Evolutionary conservation across 2,888 invertebrate genomes (phyloP), one percentile per base, ranked within the genome.

Genomic region (Cordilura impudica): DNA sequence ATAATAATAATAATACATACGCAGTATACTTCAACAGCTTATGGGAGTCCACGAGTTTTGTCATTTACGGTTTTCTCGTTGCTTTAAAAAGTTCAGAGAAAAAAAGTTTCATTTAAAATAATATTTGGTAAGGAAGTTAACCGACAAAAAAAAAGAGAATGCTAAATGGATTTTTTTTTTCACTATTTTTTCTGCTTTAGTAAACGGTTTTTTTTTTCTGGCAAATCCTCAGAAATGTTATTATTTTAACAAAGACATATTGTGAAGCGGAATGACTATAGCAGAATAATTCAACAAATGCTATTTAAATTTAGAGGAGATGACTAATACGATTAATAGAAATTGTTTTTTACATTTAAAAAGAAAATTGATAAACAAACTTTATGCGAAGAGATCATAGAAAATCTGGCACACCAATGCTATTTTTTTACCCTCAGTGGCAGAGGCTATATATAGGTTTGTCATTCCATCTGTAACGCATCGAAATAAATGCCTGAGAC

Each of bases 71-170:
- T n/a, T 8, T n/a, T 61, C 31, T 72, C n/a, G 43, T 63, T 63
- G 4, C 35, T 35, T 49, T 49, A 58, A 47, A 65, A 53, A 58
- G 14, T 29, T 39, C 26, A 35, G 14, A 60, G 14, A n/a, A 66
- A 49, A 58, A 31, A 65, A 43, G 66, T 65, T 73, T 58, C 49
- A 65, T 54, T 76, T 71, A 54, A 74, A 76, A 71, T 60, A 26
- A 58, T 8, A 60, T 53, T 77, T 61, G 10, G 3, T 51, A 21
- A 58, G 51, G 51, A 61, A 53, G 31, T 43, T 53, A 26, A 16
- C 39, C 35, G 31, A 35, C 23, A 26, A 21, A 8, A 60, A 53
- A 67, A 67, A 35, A 19, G 12, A 21, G 35, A 26, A 58, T 58
- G 23, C 8, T 10, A 1, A 18, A 69, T 23, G 56, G 47, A 12